Evolutionary conservation across 2,888 invertebrate genomes (phyloP), one percentile per base, ranked within the genome.

Genomic region (Belgica antarctica): DNA sequence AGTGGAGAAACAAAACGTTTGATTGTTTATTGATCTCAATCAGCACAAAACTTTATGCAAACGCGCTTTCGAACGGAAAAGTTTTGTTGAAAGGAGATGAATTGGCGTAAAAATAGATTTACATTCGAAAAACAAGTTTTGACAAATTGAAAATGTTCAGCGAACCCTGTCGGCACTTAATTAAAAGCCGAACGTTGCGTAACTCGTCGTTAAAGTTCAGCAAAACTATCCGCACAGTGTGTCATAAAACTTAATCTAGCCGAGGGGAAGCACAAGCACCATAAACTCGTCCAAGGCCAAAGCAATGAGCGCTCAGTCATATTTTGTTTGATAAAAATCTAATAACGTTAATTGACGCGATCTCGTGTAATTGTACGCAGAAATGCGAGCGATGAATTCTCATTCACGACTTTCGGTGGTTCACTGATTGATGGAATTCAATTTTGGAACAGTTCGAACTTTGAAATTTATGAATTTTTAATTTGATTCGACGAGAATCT

Each of bases 381-480:
- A 52, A 52, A 7, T 7, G 46, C 15, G 10, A 46, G 7, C 52
- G 22, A 52, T 52, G 22, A 52, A 52, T 52, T 52, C 22, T 52
- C 52, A 52, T 52, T 52, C 52, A 52, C 52, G 19, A 52, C 5
- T 19, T 46, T 46, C 46, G 15, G 46, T 7, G 15, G 12, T 34
- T 34, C 34, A 15, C 15, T 52, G 52, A 19, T 52, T 52, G 52
- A 52, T 41, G 15, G 41, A 52, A 52, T 7, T 19, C 19, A 52
- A 52, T 52, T 52, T 52, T 10, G 22, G 22, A 41, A 41, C 52
- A 22, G 8, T 52, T 52, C n/a, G 52, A 3, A 17, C 8, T 22
- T 52, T 52, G 52, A 52, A 52, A 52, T 52, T 52, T 52, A 52
- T 52, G 17, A 52, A 52, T 22, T 22, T 52, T 52, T 12, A 41